A percentile compares a stretch with the other conserved stretches of the same genome.
Evolutionary conservation across 1,140 invertebrate species (phyloP).

Genomic region (Epicauta chinensis): DNA sequence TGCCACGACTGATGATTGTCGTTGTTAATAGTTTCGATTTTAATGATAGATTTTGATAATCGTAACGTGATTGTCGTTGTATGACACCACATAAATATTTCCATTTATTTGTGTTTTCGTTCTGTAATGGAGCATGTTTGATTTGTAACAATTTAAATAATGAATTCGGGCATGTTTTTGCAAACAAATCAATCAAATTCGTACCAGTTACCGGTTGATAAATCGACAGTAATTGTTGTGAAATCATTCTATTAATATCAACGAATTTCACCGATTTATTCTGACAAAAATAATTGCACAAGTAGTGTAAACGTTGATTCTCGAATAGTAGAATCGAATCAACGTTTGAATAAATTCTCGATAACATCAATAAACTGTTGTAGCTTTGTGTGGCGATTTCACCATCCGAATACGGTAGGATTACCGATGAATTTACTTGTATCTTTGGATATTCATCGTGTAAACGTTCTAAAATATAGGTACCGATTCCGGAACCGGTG

Average conservation of each 20-base stretch:
- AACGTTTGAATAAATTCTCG: constrained; percentile 43
- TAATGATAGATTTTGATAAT: constrained; percentile 26
- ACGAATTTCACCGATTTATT: constrained; percentile 38
- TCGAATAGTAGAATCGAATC: constrained; percentile 46
- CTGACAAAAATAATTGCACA: constrained; percentile 38
- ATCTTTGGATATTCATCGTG: constrained; percentile 52
- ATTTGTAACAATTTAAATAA: constrained; percentile 46
- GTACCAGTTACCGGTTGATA: constrained; percentile 42
- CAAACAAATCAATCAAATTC: constrained; percentile 37
- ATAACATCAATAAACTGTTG: constrained; percentile 47
- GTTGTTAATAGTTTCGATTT: constrained; percentile 20
- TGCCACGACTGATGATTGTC: constrained; percentile 14
- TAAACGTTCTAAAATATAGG: constrained; percentile 50
- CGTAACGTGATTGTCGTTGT: constrained; percentile 16
- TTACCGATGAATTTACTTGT: constrained; percentile 45
- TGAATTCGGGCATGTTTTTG: constrained; percentile 44
- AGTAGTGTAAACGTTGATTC: constrained; percentile 45
- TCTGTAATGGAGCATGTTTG: constrained; percentile 41
- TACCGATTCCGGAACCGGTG: constrained; percentile 60
- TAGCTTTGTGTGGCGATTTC: constrained; percentile 51
- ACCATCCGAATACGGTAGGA: constrained; percentile 47
- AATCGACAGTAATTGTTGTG: constrained; percentile 44
- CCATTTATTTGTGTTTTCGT: constrained; percentile 17
- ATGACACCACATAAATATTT: constrained; percentile 9
- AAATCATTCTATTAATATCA: constrained; percentile 46